A percentile compares a stretch with the other conserved stretches of the same genome.
Conservation (phyloP, 2,888 invertebrate genomes). For the Thymelicus acteon region DNA sequence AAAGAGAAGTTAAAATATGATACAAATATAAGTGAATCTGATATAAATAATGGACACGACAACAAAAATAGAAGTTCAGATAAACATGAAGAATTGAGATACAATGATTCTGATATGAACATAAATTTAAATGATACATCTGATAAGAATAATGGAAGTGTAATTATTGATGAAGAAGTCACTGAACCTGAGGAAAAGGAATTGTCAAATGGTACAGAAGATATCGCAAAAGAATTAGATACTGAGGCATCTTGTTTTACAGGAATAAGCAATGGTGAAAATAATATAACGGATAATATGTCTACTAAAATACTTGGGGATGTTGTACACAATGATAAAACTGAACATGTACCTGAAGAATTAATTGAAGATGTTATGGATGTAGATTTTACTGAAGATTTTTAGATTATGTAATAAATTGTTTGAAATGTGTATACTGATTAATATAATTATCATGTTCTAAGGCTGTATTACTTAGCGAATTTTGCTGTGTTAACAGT, state of each 20-base stretch:
- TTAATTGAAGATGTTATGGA: conserved; percentile 56
- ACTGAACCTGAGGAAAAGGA: conserved; percentile 8
- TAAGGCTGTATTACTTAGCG: too few relatives aligned
- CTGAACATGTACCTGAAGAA: conserved; percentile 26
- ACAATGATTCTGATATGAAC: conserved; percentile 24
- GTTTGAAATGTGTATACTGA: conserved; percentile 31
- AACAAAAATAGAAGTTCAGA: conserved; percentile 27
- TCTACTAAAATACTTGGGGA: neutral
- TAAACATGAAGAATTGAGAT: conserved; percentile 12
- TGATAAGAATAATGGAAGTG: conserved; percentile 24
- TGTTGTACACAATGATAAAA: neutral
- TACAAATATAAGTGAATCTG: conserved; percentile 11
- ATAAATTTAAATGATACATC: conserved; percentile 15
- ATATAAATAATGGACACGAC: conserved; percentile 28
- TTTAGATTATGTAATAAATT: conserved; percentile 48
- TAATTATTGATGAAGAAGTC: conserved; percentile 3
- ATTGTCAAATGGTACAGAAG: conserved; percentile 18
- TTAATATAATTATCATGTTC: too few relatives aligned
- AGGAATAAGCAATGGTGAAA: neutral
- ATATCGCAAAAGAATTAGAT: conserved; percentile 1
- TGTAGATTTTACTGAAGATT: conserved; percentile 72
- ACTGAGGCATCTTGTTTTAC: neutral
- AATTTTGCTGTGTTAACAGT: too few relatives aligned
- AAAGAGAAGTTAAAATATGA: neutral
- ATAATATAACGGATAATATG: neutral